Conservation (phyloP, 2,113 vertebrate genomes). For the Hyla sarda region DNA sequence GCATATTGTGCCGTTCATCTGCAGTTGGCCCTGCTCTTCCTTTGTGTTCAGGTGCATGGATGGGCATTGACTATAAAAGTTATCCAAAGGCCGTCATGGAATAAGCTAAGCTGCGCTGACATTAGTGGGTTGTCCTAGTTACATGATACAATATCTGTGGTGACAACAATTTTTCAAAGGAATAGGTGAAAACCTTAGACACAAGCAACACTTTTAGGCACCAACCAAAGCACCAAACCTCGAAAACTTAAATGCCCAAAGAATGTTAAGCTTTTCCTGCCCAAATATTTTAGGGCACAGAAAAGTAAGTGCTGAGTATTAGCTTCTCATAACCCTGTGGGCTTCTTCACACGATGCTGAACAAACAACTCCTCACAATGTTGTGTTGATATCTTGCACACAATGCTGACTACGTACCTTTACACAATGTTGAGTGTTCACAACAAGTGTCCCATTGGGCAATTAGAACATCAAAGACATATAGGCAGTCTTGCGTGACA, state of each 20-base stretch:
- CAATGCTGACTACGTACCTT: neutral
- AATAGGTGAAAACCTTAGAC: too few species aligned
- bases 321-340: neutral
- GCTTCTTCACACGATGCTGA: neutral
- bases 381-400: constrained; percentile 8
- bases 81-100: too few species aligned
- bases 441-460: neutral
- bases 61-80: too few species aligned
- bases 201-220: too few species aligned
- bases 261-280: neutral
- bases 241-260: neutral
- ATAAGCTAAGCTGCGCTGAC: too few species aligned
- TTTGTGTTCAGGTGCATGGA: too few species aligned
- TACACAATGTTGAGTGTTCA: neutral
- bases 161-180: too few species aligned
- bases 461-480: neutral
- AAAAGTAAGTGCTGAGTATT: constrained; percentile 2
- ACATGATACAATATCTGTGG: too few species aligned
- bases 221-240: too few species aligned
- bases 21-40: too few species aligned
- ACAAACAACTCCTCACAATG: neutral
- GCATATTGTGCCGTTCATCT: too few species aligned
- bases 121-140: too few species aligned
- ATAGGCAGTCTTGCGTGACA: neutral
- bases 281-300: neutral